phyloP scores from a whole-genome alignment of 2,888 invertebrate species.

The Halocaridina rubra region DNA sequence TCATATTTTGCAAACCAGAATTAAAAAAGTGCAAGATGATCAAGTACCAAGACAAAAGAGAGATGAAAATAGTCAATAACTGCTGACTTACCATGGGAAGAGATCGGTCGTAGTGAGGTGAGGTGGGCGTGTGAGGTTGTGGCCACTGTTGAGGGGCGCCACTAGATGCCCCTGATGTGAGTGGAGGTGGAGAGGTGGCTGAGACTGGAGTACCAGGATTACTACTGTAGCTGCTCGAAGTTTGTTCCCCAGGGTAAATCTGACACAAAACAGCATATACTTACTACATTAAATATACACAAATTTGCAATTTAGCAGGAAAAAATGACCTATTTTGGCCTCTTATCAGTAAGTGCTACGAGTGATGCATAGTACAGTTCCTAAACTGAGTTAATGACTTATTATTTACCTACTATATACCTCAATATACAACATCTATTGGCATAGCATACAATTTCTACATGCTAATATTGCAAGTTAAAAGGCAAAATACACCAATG shows the following conservation, averaged over 20 bases:
- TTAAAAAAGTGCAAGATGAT: conserved; percentile 23
- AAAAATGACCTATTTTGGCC: no score
- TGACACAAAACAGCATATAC: conserved; percentile 65
- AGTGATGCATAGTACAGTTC: no score
- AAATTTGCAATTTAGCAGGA: neutral
- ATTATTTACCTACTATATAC: no score
- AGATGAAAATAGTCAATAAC: neutral
- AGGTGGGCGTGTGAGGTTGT: conserved; percentile 63
- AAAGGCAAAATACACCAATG: no score
- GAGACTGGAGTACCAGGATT: conserved; percentile 63
- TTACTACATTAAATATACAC: neutral
- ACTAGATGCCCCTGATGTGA: conserved; percentile 52
- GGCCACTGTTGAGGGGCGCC: conserved; percentile 53
- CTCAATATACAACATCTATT: no score
- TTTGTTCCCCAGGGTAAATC: conserved; percentile 76
- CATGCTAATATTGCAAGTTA: no score
- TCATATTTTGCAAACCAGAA: no score
- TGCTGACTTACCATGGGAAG: conserved; percentile 53
- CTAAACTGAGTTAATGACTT: no score
- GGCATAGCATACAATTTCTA: no score
- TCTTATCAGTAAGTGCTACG: no score
- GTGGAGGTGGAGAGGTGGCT: conserved; percentile 62
- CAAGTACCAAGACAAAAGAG: neutral
- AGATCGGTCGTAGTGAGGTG: conserved; percentile 61
- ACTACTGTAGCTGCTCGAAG: conserved; percentile 82